Conservation (phyloP, 2,797 vertebrate species). For the Lindbergichthys nudifrons region DNA sequence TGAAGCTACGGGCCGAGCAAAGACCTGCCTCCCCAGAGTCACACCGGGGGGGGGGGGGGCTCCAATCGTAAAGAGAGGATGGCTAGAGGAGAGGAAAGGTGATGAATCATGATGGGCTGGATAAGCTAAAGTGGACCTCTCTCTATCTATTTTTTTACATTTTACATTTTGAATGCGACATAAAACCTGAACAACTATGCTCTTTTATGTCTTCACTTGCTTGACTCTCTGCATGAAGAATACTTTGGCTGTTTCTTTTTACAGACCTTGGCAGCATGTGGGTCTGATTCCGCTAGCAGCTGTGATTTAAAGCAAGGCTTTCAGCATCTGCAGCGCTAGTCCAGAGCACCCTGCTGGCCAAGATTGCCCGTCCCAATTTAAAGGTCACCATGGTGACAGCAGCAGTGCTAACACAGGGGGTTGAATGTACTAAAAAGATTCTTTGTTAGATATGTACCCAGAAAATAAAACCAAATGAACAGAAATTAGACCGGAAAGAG, state of each 20-base stretch:
- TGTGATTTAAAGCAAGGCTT: constrained; percentile 65
- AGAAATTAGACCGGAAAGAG: constrained; percentile 14
- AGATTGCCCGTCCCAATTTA: constrained; percentile 47
- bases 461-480: constrained; percentile 19
- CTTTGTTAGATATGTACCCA: constrained; percentile 28
- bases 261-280: constrained; percentile 37
- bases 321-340: constrained; percentile 57
- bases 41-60: constrained; percentile 40
- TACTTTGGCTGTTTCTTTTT: constrained; percentile 12
- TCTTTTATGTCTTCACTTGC: constrained; percentile 35
- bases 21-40: constrained; percentile 56
- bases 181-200: constrained; percentile 13
- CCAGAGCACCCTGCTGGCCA: constrained; percentile 34
- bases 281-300: constrained; percentile 22
- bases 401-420: constrained; percentile 33
- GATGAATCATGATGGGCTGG: constrained; percentile 66
- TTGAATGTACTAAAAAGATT: constrained; percentile 14
- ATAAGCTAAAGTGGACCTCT: constrained; percentile 27
- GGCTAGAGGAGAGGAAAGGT: constrained; percentile 43
- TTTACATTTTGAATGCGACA: constrained; percentile 22
- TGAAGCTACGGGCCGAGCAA: constrained; percentile 64
- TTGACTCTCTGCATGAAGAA: constrained; percentile 20
- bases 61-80: constrained; percentile 47
- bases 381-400: constrained; percentile 70
- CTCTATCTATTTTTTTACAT: constrained; percentile 7